phyloP scores from a whole-genome alignment of 2,888 invertebrate species.

The Pollenia griseotomentosa region DNA sequence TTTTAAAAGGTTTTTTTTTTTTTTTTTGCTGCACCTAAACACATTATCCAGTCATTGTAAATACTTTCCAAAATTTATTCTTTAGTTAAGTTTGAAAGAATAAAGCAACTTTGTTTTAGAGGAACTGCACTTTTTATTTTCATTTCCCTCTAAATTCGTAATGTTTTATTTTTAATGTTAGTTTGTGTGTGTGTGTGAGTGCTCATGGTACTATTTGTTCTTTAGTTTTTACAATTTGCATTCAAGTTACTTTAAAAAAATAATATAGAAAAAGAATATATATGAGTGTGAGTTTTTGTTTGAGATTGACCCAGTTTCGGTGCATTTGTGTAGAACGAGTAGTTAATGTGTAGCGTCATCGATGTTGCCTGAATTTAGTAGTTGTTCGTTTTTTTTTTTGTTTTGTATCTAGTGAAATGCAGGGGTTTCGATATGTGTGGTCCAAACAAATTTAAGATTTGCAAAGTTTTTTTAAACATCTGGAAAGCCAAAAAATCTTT shows the following conservation, averaged over 20 bases:
- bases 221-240: constrained; percentile 60
- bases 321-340: constrained; percentile 59
- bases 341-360: constrained; percentile 60
- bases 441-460: no score
- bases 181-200: constrained; percentile 23
- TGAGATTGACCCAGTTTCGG: constrained; percentile 74
- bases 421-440: neutral
- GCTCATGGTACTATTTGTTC: constrained; percentile 8
- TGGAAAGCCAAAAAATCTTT: no score
- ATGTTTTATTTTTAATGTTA: neutral
- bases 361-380: constrained; percentile 36
- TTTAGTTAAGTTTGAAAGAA: neutral
- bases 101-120: constrained; percentile 14
- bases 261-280: constrained; percentile 35
- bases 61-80: neutral
- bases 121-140: constrained; percentile 41
- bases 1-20: neutral
- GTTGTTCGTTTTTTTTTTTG: no score
- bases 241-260: constrained; percentile 62
- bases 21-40: neutral
- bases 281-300: constrained; percentile 41
- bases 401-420: neutral
- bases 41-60: neutral
- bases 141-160: constrained; percentile 23
- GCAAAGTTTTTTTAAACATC: no score